Base-by-base conservation (phyloP, 2,888 invertebrate species). In the Mesoligia furuncula region DNA sequence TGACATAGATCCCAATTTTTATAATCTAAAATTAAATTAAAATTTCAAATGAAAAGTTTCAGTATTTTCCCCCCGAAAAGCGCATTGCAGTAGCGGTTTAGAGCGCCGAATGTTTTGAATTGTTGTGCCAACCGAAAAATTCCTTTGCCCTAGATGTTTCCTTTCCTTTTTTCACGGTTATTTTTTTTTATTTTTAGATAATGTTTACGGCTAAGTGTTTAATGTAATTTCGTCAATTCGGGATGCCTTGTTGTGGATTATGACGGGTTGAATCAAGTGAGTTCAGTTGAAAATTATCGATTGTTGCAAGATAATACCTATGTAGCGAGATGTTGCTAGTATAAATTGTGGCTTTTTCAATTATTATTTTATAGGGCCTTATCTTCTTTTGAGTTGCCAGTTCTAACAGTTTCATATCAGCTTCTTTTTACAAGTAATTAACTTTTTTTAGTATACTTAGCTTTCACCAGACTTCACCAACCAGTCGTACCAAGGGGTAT, bases 181-280 rank as follows among this genome's bases (percentile, higher is more conserved):
- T 24, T 83, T 81, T 80, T 54, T 73, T 73, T 84, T 73, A 79
- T 81, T 82, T 85, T 84, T 83, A 85, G 83, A 78, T 84, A 71
- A 78, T 77, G 77, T 82, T 83, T 5, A 72, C 67, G 79, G 27
- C 67, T 78, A 80, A 85, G 80, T 76, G 80, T 78, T 67, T 66
- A 61, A 73, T 72, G 71, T 80, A 79, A 86, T 79, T 65, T 76
- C 87, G 90, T 90, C 91, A 90, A 90, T 90, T 90, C 78, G 85
- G 87, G 85, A 92, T 92, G 91, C 90, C 90, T 91, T 90, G 79
- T 84, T 80, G 84, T 86, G 91, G 90, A 91, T 88, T 85, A 90
- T 90, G 90, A 80, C 89, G 67, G 80, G 79, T 87, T 87, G 70
- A 85, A 80, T 31, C 90, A 90, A 90, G 92, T 92, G 89, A 92